Conservation (phyloP, 2,888 invertebrate species). For the Xiphydria camelus region DNA sequence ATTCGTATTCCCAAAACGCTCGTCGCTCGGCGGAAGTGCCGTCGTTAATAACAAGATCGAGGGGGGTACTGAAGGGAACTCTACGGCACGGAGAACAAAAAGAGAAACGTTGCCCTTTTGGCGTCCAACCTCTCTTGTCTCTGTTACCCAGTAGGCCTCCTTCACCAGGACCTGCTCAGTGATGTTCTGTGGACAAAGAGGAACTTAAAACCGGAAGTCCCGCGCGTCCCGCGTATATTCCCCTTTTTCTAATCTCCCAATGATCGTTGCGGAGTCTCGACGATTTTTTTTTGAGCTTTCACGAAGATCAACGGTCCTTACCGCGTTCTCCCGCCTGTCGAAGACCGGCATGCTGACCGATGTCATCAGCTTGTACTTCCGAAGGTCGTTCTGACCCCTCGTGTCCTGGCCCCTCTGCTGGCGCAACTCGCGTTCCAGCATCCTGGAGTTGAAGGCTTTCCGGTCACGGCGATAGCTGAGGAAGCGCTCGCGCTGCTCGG, state of each 20-base stretch:
- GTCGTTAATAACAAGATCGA: too few species aligned
- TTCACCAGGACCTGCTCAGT: slow-evolving; percentile 94
- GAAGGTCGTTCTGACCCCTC: slow-evolving; percentile 62
- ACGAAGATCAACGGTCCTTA: slow-evolving; percentile 58
- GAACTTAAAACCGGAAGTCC: slow-evolving; percentile 40
- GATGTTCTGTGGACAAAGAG: slow-evolving; percentile 86
- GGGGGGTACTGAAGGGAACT: too few species aligned
- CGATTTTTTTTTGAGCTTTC: neutral
- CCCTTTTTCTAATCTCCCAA: neutral
- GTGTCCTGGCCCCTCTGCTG: slow-evolving; percentile 63
- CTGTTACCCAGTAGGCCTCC: slow-evolving; percentile 91
- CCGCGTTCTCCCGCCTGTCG: slow-evolving; percentile 83
- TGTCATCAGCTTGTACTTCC: slow-evolving; percentile 83
- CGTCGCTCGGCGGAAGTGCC: too few species aligned
- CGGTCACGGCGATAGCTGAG: slow-evolving; percentile 68
- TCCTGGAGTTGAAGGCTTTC: slow-evolving; percentile 65
- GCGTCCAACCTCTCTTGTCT: slow-evolving; percentile 88
- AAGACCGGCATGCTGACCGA: slow-evolving; percentile 93
- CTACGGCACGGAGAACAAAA: too few species aligned
- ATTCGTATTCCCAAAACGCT: too few species aligned
- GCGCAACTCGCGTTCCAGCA: slow-evolving; percentile 69
- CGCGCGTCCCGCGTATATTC: too few species aligned
- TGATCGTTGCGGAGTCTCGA: neutral
- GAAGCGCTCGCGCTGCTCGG: slow-evolving; percentile 77
- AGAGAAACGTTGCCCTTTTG: slow-evolving; percentile 45